A percentile compares a stretch with the other conserved stretches of the same genome.
phyloP scores from a whole-genome alignment of 2,888 invertebrate genomes.

The Troides helena region DNA sequence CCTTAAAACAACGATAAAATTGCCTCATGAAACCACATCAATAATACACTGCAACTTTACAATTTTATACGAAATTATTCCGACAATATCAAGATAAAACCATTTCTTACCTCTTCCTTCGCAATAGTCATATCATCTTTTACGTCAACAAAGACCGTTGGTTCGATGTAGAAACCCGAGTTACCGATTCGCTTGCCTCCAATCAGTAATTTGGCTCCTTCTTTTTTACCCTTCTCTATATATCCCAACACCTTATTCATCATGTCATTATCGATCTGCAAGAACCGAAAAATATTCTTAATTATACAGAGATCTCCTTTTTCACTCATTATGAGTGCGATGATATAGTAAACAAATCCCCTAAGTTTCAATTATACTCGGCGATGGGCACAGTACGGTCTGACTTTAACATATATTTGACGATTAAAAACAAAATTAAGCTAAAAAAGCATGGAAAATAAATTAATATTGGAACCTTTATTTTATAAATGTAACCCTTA shows the following conservation, averaged over 20 bases:
- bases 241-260: slow-evolving; percentile 86
- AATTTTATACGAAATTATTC: neutral
- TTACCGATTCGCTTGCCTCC: slow-evolving; percentile 84
- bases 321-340: no score
- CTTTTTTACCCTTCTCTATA: slow-evolving; percentile 87
- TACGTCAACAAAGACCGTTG: slow-evolving; percentile 88
- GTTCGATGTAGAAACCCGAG: slow-evolving; percentile 87
- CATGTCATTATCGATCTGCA: slow-evolving; percentile 84
- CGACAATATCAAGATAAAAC: neutral
- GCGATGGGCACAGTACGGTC: no score
- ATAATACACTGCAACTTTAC: neutral
- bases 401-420: no score
- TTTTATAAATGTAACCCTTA: no score
- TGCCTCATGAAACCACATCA: neutral
- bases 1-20: neutral
- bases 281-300: slow-evolving; percentile 17
- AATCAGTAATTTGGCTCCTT: slow-evolving; percentile 88
- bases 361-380: no score
- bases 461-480: no score
- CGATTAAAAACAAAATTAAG: no score
- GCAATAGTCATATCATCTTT: slow-evolving; percentile 88
- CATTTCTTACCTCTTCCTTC: slow-evolving; percentile 82
- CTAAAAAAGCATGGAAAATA: no score
- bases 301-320: neutral
- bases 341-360: no score